Evolutionary conservation across 1,140 invertebrate species (phyloP).

Genomic region (Psilanteris sp.): DNA sequence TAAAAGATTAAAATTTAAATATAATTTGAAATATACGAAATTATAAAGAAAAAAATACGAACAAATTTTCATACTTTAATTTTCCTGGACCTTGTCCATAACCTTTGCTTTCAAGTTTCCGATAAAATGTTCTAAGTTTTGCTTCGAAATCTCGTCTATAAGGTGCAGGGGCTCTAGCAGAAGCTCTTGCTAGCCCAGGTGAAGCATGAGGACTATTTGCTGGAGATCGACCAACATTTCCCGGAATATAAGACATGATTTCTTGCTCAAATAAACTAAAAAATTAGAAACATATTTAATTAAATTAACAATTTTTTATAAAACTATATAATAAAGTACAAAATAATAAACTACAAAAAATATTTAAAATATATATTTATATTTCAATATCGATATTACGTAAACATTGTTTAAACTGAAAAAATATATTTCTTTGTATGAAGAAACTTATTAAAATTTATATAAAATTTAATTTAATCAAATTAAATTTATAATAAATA

Average conservation of each 20-base stretch:
- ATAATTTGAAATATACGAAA: neutral
- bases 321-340: too few species aligned
- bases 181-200: constrained; percentile 87
- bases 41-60: neutral
- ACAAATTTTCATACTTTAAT: constrained; percentile 96
- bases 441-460: too few species aligned
- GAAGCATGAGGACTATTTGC: constrained; percentile 89
- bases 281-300: neutral
- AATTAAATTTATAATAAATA: too few species aligned
- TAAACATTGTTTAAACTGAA: too few species aligned
- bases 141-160: constrained; percentile 96
- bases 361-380: too few species aligned
- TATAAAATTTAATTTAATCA: too few species aligned
- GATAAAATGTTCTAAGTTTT: constrained; percentile 96
- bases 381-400: neutral
- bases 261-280: constrained; percentile 97
- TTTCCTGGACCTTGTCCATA: constrained; percentile 97
- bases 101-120: constrained; percentile 96
- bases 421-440: too few species aligned
- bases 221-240: constrained; percentile 84
- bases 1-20: too few species aligned
- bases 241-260: constrained; percentile 98
- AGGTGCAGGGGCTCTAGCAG: constrained; percentile 89
- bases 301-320: too few species aligned
- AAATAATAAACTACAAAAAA: too few species aligned